A percentile compares a stretch with the other conserved stretches of the same genome.
phyloP scores from a whole-genome alignment of 2,113 vertebrate species.

The Nannospalax galili region DNA sequence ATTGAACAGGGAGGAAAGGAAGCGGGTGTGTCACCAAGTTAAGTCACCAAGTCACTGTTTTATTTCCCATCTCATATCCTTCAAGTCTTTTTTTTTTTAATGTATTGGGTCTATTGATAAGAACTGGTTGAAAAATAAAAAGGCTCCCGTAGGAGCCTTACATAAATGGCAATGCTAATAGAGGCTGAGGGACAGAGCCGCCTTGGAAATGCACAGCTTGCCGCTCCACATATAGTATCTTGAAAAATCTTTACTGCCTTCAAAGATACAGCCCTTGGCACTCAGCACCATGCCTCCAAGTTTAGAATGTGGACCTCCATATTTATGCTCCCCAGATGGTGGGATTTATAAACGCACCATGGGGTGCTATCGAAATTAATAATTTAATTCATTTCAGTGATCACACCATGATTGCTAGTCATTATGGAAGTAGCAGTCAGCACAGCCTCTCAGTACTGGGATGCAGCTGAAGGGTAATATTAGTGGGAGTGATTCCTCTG shows the following conservation, averaged over 20 bases:
- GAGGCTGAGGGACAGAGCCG: slow-evolving; percentile 55
- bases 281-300: slow-evolving; percentile 73
- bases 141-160: not conserved
- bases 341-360: slow-evolving; percentile 79
- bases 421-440: slow-evolving; percentile 65
- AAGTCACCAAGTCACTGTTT: not conserved
- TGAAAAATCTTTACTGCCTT: slow-evolving; percentile 82
- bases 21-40: too few species aligned
- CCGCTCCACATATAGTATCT: slow-evolving; percentile 73
- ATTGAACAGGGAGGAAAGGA: not conserved
- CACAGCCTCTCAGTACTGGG: slow-evolving; percentile 48
- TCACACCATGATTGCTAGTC: slow-evolving; percentile 71
- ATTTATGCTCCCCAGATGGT: slow-evolving; percentile 83
- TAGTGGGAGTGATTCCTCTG: slow-evolving; percentile 69
- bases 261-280: slow-evolving; percentile 80
- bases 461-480: slow-evolving; percentile 71
- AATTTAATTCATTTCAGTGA: slow-evolving; percentile 81
- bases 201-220: slow-evolving; percentile 77
- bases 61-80: not conserved
- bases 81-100: not conserved
- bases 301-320: slow-evolving; percentile 79
- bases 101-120: not conserved
- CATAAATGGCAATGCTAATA: slow-evolving; percentile 35
- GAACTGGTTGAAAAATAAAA: slow-evolving; percentile 62
- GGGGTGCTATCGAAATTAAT: slow-evolving; percentile 82